Evolutionary conservation across 2,797 vertebrate species (phyloP), one percentile per base, ranked within the genome.

Genomic region (Epinephelus awoara): DNA sequence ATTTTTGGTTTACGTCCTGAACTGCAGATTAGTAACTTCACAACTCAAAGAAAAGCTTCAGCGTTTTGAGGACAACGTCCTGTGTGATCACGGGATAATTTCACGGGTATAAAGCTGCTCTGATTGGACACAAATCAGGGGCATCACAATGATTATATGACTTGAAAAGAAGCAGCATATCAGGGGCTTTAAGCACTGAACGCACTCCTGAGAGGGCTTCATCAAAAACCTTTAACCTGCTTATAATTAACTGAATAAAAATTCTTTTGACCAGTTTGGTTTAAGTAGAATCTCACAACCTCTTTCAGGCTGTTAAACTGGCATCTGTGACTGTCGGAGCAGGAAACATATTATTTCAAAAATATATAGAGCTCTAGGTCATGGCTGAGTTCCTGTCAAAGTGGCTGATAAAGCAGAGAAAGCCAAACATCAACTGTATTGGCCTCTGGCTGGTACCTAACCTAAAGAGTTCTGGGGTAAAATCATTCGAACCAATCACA

Each of bases 361-460:
- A 76, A 67, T 44, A 65, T 50, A 72, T 11, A 65, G 58, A 66
- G 2, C 51, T 79, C 17, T 56, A 27, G 17, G 13, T 56, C 61
- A 87, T 89, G 88, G 90, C 86, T 86, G 25, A 57, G 12, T 58
- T 89, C 86, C 90, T 85, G 69, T 83, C 56, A 82, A 82, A 84
- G 76, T 80, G 84, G 71, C 77, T 23, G 67, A 61, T 55, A 4
- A 18, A 61, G 67, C 38, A 10, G 34, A 77, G 27, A 42, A 12
- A 42, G 34, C 8, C 8, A 34, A 34, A 34, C 34, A 34, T 8
- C 34, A 34, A 8, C 34, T 8, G 34, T 34, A 42, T 42, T 42
- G 40, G 40, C 40, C 40, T 42, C 40, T 12, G 34, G 7, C 34
- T 12, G 40, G 40, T 42, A 12, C 40, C 40, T 42, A 42, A 42